Evolutionary conservation across 2,888 invertebrate species (phyloP).

Genomic region (Tetragonula carbonaria): DNA sequence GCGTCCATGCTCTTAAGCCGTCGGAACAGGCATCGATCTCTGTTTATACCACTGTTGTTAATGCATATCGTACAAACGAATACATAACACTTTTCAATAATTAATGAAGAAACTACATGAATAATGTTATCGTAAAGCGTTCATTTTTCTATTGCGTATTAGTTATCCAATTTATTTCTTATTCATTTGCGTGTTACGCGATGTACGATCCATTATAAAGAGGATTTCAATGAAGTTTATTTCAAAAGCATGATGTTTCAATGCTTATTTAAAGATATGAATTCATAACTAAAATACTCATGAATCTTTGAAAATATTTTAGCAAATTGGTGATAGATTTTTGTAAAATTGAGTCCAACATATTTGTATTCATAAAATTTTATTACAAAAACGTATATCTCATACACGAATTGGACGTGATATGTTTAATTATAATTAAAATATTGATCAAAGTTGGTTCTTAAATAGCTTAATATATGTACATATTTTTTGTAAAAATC

Average conservation of each 20-base stretch:
- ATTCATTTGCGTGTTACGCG: slow-evolving; percentile 16
- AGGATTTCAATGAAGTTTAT: not conserved
- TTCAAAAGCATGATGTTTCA: not conserved
- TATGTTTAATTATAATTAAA: not conserved
- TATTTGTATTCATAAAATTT: not conserved
- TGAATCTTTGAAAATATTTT: not conserved
- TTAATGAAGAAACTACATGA: not conserved
- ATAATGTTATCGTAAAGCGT: not conserved
- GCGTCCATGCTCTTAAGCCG: not conserved
- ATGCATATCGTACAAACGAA: not conserved
- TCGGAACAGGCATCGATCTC: not conserved
- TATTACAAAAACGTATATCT: not conserved
- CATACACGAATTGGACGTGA: not conserved
- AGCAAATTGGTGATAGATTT: not conserved
- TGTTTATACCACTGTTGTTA: not conserved
- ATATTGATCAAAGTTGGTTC: not conserved
- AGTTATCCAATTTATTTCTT: slow-evolving; percentile 6
- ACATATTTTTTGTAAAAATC: not conserved
- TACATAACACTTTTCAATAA: not conserved
- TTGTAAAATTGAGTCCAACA: too few species aligned
- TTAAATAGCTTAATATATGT: not conserved
- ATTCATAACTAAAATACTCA: not conserved
- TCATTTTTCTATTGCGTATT: slow-evolving; percentile 1
- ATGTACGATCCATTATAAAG: not conserved
- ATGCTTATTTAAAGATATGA: not conserved